Evolutionary conservation across 2,888 invertebrate genomes (phyloP).

Genomic region (Cecidostiba fungosa): DNA sequence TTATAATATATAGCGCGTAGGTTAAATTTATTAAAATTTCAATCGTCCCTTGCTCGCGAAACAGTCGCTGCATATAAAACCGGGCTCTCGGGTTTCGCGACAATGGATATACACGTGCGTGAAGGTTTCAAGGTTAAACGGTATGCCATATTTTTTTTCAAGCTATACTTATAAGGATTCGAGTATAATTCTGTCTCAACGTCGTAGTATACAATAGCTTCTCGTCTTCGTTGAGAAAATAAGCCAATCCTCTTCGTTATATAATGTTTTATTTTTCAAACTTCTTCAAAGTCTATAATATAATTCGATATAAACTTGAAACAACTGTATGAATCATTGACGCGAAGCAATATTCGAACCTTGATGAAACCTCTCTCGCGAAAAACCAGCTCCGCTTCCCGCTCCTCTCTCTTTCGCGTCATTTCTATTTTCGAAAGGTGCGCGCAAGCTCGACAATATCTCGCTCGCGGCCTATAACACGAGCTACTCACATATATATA

Average conservation of each 20-base stretch:
- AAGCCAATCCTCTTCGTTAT: neutral
- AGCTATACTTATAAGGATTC: conserved; percentile 41
- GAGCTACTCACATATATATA: neutral
- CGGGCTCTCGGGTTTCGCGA: neutral
- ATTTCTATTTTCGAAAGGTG: conserved; percentile 47
- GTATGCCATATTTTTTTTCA: conserved; percentile 4
- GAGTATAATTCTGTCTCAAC: neutral
- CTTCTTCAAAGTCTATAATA: no score
- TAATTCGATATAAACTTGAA: no score
- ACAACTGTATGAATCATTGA: neutral
- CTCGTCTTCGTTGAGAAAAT: neutral
- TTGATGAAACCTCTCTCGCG: neutral
- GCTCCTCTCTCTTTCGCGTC: neutral
- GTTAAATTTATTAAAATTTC: neutral
- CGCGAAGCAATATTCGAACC: no score
- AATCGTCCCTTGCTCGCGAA: neutral
- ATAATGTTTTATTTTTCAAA: neutral
- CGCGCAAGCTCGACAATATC: conserved; percentile 15
- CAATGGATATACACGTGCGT: neutral
- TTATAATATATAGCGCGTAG: neutral
- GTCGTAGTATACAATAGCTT: no score
- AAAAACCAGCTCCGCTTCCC: neutral
- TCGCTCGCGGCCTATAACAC: neutral
- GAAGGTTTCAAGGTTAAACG: conserved; percentile 29
- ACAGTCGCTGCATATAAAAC: conserved; percentile 16